Evolutionary conservation across 2,113 vertebrate genomes (phyloP).

Genomic region (Probosciger aterrimus): DNA sequence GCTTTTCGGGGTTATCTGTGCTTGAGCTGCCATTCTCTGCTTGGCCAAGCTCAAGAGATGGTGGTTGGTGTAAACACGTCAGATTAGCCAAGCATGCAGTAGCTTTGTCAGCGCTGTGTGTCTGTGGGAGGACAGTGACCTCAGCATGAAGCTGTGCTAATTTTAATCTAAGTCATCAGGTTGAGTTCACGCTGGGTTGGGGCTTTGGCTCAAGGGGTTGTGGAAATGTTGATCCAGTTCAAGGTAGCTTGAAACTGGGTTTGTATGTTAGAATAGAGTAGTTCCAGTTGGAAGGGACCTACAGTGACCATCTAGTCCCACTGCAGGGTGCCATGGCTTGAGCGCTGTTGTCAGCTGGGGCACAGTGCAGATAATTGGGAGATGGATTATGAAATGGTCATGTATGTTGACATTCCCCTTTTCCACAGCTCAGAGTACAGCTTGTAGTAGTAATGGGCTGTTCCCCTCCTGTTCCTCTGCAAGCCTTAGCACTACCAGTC

Average conservation of each 20-base stretch:
- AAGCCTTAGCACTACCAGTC: not conserved
- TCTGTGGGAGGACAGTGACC: not conserved
- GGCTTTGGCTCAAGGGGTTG: not conserved
- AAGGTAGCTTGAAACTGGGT: not conserved
- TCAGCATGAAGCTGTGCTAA: not conserved
- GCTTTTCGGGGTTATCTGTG: not conserved
- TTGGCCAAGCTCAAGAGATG: not conserved
- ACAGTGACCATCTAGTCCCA: not conserved
- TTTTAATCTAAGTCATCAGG: not conserved
- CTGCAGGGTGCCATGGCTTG: not conserved
- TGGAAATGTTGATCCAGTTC: not conserved
- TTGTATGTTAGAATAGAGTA: not conserved
- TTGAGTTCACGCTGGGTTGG: rapidly evolving
- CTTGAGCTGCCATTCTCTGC: not conserved
- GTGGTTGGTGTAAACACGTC: not conserved
- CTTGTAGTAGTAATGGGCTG: not conserved
- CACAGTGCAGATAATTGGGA: no score
- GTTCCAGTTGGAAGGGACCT: not conserved
- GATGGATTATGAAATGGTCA: not conserved
- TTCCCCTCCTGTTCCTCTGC: not conserved
- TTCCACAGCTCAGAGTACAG: not conserved
- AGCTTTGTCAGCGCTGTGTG: not conserved
- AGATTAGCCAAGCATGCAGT: not conserved
- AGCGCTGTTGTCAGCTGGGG: not conserved
- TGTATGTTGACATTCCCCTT: not conserved